Evolutionary conservation across 2,113 vertebrate genomes (phyloP).

Genomic region (Isurus oxyrinchus): DNA sequence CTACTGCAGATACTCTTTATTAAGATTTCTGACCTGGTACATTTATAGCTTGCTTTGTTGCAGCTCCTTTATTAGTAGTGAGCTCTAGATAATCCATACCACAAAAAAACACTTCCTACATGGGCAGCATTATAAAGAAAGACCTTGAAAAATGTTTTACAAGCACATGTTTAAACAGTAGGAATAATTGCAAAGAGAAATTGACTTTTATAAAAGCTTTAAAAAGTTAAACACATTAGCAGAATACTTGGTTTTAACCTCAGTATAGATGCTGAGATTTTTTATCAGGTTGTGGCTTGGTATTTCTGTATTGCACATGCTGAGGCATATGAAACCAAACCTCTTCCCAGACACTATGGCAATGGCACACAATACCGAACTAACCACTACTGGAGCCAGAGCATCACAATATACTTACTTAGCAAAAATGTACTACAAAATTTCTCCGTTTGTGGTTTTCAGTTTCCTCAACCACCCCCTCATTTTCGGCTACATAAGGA

Average conservation of each 20-base stretch:
- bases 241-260: background rate
- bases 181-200: background rate
- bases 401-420: constrained; percentile 33
- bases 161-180: background rate
- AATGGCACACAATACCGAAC: constrained; percentile 11
- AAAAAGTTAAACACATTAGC: background rate
- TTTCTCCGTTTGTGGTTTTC: constrained; percentile 28
- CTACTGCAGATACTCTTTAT: background rate
- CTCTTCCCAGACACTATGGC: constrained; percentile 31
- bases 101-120: background rate
- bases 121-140: background rate
- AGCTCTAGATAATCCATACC: background rate
- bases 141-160: background rate
- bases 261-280: background rate
- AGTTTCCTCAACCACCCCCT: background rate
- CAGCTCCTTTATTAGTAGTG: background rate
- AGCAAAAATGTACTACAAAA: constrained; percentile 27
- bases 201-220: background rate
- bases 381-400: constrained; percentile 35
- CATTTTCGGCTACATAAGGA: constrained; percentile 29
- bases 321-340: constrained; percentile 22
- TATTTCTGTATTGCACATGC: background rate
- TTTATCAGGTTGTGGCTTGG: constrained; percentile 20
- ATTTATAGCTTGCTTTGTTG: background rate
- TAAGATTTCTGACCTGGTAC: background rate